These are phyloP conservation scores for Brachyhypopomus occidentalis DNA, from an alignment of 2,113 vertebrate genomes.

Conservation along the genomic window DNA sequence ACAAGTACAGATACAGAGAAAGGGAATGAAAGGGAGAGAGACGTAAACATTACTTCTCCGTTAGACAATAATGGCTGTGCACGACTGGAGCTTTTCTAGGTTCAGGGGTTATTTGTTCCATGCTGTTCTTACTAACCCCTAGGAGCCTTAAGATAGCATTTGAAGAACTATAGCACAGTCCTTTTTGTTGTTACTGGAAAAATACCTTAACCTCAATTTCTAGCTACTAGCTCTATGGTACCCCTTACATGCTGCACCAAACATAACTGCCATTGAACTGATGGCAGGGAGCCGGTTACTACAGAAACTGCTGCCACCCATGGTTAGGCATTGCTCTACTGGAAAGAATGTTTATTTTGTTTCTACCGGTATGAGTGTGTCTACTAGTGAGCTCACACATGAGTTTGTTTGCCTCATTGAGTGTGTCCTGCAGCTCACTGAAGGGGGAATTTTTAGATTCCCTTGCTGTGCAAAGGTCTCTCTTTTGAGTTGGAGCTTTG, in stretches of 20 bases:
- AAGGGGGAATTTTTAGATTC: constrained; percentile 72
- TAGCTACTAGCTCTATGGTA: not conserved
- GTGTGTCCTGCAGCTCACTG: constrained; percentile 68
- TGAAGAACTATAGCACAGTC: not conserved
- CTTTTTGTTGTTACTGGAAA: constrained; percentile 16
- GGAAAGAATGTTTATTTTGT: too few relatives aligned
- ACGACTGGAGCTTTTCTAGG: constrained; percentile 10
- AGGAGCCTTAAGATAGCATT: not conserved
- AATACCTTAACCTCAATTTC: constrained; percentile 12
- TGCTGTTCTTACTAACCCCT: not conserved
- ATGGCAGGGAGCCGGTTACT: constrained; percentile 12
- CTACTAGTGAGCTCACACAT: constrained; percentile 44
- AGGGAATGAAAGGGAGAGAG: too few relatives aligned
- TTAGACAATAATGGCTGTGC: constrained; percentile 11
- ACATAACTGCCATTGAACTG: not conserved
- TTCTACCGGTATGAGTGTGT: constrained; percentile 15
- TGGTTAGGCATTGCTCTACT: not conserved
- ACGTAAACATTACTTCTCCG: not conserved
- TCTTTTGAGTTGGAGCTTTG: constrained; percentile 67
- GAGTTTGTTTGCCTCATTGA: constrained; percentile 58
- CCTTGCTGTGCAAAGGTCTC: constrained; percentile 62
- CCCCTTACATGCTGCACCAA: not conserved
- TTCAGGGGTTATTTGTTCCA: constrained; percentile 12
- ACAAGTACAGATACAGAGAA: constrained; percentile 13
- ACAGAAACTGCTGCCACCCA: constrained; percentile 12